A percentile compares a stretch with the other conserved stretches of the same genome.
phyloP scores from a whole-genome alignment of 2,888 invertebrate genomes.

The Norana najaformis region DNA sequence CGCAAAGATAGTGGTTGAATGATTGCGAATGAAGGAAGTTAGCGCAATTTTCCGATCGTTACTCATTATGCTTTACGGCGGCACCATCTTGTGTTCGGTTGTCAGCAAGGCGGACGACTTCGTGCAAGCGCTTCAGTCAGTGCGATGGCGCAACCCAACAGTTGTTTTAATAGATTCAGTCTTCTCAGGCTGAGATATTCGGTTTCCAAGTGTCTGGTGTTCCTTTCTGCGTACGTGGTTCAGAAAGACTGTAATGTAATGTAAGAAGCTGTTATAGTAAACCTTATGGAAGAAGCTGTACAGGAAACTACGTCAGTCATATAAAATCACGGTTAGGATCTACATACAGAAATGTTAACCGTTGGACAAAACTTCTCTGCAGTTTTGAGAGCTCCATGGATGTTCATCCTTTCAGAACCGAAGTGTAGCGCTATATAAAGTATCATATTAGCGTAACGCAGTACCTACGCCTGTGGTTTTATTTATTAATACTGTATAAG shows the following conservation, averaged over 20 bases:
- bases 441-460: too few species aligned
- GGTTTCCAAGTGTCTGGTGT: neutral
- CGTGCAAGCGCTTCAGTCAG: neutral
- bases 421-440: too few species aligned
- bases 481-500: too few species aligned
- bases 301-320: neutral
- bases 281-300: neutral
- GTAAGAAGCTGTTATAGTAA: neutral
- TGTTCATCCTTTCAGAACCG: too few species aligned
- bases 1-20: neutral
- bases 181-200: neutral
- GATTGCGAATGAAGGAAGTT: neutral
- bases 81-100: neutral
- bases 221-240: neutral
- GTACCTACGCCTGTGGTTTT: too few species aligned
- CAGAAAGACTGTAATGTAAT: neutral
- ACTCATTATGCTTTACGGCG: neutral
- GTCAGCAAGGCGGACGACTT: neutral
- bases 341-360: too few species aligned
- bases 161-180: neutral
- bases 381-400: too few species aligned
- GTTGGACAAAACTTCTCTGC: too few species aligned
- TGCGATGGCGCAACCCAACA: neutral
- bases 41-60: neutral
- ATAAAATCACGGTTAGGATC: too few species aligned